phyloP scores from a whole-genome alignment of 2,113 vertebrate species.

The Pterocles gutturalis region DNA sequence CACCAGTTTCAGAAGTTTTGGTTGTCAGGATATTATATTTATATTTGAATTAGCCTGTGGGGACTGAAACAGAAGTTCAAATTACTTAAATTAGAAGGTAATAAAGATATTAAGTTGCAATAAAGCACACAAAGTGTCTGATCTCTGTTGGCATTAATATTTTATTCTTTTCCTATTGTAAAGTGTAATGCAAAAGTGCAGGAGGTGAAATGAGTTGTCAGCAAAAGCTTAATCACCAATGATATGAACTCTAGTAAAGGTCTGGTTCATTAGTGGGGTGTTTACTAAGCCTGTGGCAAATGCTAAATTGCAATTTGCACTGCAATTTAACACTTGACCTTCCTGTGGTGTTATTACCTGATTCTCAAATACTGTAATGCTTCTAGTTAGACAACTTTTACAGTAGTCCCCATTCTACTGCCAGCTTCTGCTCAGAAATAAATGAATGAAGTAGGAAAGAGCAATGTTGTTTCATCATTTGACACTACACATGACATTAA shows the following conservation, averaged over 20 bases:
- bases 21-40: background rate
- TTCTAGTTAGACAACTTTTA: background rate
- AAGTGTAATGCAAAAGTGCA: slow-evolving; percentile 41
- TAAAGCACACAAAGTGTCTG: slow-evolving; percentile 46
- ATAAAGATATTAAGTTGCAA: slow-evolving; percentile 31
- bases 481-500: background rate
- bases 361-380: background rate
- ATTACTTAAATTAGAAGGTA: slow-evolving; percentile 65
- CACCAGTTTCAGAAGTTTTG: background rate
- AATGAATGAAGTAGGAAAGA: background rate
- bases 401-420: background rate
- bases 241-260: slow-evolving; percentile 61
- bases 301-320: slow-evolving; percentile 37
- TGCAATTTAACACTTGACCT: slow-evolving; percentile 62
- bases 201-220: slow-evolving; percentile 70
- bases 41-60: background rate
- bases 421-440: background rate
- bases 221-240: slow-evolving; percentile 63
- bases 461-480: background rate
- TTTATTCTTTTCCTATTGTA: slow-evolving; percentile 61
- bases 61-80: background rate
- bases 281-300: slow-evolving; percentile 55
- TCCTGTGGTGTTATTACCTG: background rate
- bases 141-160: slow-evolving; percentile 68
- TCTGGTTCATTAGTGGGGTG: slow-evolving; percentile 43